These are phyloP conservation scores for Tetrax tetrax DNA, from an alignment of 2,113 vertebrate genomes.

Conservation along the genomic window DNA sequence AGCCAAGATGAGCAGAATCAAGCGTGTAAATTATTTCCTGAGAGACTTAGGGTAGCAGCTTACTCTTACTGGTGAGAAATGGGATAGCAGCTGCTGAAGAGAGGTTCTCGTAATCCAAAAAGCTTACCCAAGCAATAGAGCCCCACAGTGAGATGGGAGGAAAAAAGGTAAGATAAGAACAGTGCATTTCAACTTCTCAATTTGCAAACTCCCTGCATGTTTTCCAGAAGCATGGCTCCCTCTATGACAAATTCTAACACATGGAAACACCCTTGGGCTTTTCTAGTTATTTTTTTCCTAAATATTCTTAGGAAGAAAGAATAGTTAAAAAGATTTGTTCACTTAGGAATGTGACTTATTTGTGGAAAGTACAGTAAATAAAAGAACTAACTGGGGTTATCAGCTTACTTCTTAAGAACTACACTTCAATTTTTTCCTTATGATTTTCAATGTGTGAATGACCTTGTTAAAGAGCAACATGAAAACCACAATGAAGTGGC, in stretches of 20 bases:
- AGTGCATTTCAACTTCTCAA: neutral
- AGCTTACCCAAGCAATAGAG: rapidly evolving
- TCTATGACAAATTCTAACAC: neutral
- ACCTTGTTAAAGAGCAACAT: neutral
- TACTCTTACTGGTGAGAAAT: neutral
- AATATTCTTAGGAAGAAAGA: neutral
- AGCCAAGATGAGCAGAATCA: neutral
- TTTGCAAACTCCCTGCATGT: neutral
- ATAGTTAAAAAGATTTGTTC: neutral
- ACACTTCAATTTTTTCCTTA: neutral
- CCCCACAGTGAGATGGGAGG: neutral
- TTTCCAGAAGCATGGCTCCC: neutral
- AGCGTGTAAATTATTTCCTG: neutral
- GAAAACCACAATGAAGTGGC: neutral
- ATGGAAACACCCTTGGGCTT: neutral
- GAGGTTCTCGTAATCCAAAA: neutral
- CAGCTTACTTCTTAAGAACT: neutral
- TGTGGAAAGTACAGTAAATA: neutral
- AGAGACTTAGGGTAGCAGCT: neutral
- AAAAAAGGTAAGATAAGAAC: neutral
- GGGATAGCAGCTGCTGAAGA: neutral
- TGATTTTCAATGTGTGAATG: neutral
- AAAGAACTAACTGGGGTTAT: neutral
- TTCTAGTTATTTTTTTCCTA: neutral
- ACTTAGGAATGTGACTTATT: neutral